Percentiles rank a stretch among this genome's conserved stretches.
Evolutionary conservation across 2,888 invertebrate genomes (phyloP).

Genomic region (Hirtodrosophila trivittata): DNA sequence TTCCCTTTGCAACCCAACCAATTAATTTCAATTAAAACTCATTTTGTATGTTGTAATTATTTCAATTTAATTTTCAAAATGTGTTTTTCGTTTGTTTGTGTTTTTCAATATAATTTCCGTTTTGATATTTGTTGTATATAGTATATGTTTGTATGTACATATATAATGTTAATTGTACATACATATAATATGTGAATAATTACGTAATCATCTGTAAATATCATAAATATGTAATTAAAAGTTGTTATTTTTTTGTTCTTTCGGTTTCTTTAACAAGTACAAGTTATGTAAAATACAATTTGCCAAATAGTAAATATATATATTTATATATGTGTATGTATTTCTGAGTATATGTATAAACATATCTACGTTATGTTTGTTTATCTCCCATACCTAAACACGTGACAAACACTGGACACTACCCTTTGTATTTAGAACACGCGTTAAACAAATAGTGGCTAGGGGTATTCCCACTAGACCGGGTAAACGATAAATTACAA

Average conservation of each 20-base stretch:
- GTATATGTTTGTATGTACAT: conserved; percentile 3
- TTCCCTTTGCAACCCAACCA: too few species aligned
- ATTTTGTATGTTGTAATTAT: too few species aligned
- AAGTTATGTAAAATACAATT: conserved; percentile 34
- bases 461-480: conserved; percentile 17
- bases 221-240: conserved; percentile 39
- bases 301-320: conserved; percentile 27
- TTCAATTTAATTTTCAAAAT: conserved; percentile 35
- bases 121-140: conserved; percentile 45
- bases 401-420: conserved; percentile 7
- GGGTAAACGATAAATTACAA: conserved; percentile 1
- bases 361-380: background rate
- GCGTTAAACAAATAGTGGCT: conserved; percentile 3
- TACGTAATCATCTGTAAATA: conserved; percentile 16
- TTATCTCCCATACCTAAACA: background rate
- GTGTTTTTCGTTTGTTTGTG: conserved; percentile 7
- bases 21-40: too few species aligned
- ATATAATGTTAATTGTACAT: conserved; percentile 11
- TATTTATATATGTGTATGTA: conserved; percentile 4
- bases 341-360: background rate
- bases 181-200: conserved; percentile 8
- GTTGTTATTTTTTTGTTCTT: conserved; percentile 8
- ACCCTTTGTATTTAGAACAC: conserved; percentile 17
- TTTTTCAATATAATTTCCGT: conserved; percentile 31
- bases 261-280: conserved; percentile 4